Conservation (phyloP, 2,797 vertebrate species). For the Silurus aristotelis region DNA sequence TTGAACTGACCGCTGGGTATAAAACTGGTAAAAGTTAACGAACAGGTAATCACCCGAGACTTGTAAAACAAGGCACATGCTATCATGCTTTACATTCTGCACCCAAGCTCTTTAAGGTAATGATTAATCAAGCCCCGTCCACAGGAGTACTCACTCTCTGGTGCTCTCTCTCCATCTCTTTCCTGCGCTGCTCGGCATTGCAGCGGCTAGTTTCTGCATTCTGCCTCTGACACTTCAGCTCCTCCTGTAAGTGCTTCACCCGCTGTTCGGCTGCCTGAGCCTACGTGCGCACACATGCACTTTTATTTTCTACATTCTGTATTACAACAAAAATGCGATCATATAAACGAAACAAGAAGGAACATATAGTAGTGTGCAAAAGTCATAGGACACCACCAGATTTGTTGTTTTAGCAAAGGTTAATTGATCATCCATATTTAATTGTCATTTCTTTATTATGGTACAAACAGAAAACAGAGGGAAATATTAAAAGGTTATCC, state of each 20-base stretch:
- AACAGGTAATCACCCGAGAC: not conserved
- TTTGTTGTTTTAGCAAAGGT: too few species aligned
- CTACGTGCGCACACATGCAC: slow-evolving; percentile 57
- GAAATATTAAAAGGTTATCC: too few species aligned
- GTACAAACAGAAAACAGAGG: too few species aligned
- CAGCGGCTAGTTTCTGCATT: slow-evolving; percentile 75
- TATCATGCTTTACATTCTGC: not conserved
- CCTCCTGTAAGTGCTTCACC: slow-evolving; percentile 78
- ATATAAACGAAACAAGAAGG: not conserved
- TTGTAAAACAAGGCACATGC: not conserved
- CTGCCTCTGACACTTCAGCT: slow-evolving; percentile 78
- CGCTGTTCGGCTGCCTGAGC: slow-evolving; percentile 68
- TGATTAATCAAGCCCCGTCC: not conserved
- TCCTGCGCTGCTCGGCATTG: slow-evolving; percentile 72
- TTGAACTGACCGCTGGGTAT: not conserved
- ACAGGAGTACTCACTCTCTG: slow-evolving; percentile 69
- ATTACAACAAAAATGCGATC: not conserved
- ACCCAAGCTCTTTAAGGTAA: not conserved
- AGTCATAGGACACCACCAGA: too few species aligned
- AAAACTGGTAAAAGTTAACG: not conserved
- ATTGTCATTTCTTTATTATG: too few species aligned
- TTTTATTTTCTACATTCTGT: not conserved
- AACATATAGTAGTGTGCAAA: not conserved
- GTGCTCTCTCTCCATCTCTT: slow-evolving; percentile 76
- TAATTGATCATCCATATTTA: too few species aligned